Evolutionary conservation across 2,797 vertebrate species (phyloP).

Genomic region (Acanthurus lineatus): DNA sequence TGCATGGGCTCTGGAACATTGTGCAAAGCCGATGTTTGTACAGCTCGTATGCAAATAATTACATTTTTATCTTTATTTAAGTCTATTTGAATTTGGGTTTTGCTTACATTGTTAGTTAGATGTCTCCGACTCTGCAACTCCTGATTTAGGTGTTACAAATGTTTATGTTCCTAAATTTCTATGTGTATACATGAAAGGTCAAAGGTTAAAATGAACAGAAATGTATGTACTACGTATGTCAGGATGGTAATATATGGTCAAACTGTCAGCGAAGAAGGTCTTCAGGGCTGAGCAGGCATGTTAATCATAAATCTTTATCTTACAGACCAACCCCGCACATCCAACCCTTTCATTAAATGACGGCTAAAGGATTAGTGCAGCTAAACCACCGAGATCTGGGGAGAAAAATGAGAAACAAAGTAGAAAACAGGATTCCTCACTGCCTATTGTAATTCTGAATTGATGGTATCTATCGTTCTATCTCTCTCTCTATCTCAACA

Average conservation of each 20-base stretch:
- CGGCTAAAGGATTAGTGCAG: slow-evolving; percentile 80
- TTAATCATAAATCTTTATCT: slow-evolving; percentile 88
- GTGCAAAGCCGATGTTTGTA: too few species aligned
- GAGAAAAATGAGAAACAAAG: slow-evolving; percentile 62
- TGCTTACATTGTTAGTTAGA: too few species aligned
- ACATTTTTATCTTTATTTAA: too few species aligned
- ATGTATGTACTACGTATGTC: slow-evolving; percentile 22
- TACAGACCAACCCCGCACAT: slow-evolving; percentile 78
- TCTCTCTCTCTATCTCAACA: slow-evolving; percentile 1
- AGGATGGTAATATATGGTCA: slow-evolving; percentile 73
- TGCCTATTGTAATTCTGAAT: slow-evolving; percentile 14
- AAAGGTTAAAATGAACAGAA: slow-evolving; percentile 10
- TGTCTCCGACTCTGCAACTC: neutral
- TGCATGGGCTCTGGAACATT: too few species aligned
- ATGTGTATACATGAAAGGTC: slow-evolving; percentile 4
- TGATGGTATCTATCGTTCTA: slow-evolving; percentile 7
- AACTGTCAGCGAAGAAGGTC: slow-evolving; percentile 73
- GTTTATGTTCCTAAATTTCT: neutral
- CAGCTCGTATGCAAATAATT: too few species aligned
- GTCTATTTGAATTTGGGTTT: too few species aligned
- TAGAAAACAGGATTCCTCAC: slow-evolving; percentile 18
- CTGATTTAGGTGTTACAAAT: neutral
- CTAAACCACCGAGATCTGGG: slow-evolving; percentile 70
- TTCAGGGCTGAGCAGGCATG: slow-evolving; percentile 74
- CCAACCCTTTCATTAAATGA: slow-evolving; percentile 79